Evolutionary conservation across 1,140 invertebrate genomes (phyloP).

Genomic region (Piezodorus guildinii): DNA sequence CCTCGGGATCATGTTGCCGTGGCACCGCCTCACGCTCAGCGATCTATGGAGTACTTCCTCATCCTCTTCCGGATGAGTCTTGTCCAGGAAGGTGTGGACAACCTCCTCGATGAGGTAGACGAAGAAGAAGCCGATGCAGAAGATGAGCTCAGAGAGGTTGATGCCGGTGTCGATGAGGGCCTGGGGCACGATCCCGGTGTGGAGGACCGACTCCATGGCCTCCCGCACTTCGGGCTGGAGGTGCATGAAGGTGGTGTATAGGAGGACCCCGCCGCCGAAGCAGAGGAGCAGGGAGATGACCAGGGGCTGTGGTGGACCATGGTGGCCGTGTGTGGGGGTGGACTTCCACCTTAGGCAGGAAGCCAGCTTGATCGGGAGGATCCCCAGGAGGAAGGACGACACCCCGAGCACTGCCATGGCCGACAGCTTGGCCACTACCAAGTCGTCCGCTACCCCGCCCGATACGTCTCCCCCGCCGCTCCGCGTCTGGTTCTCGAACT

Average conservation of each 20-base stretch:
- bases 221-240: constrained; percentile 62
- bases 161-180: constrained; percentile 28
- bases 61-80: constrained; percentile 32
- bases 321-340: constrained; percentile 26
- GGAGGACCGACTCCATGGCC: constrained; percentile 36
- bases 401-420: constrained; percentile 55
- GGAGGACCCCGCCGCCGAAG: constrained; percentile 68
- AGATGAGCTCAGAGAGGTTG: constrained; percentile 51
- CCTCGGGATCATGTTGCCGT: constrained; percentile 29
- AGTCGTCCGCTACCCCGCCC: not conserved
- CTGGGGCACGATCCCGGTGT: constrained; percentile 32
- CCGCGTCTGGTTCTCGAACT: not conserved
- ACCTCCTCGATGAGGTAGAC: constrained; percentile 60
- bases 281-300: constrained; percentile 51
- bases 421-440: constrained; percentile 48
- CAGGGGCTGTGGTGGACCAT: constrained; percentile 34
- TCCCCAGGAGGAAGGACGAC: constrained; percentile 52
- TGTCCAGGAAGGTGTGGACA: constrained; percentile 46
- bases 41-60: constrained; percentile 43
- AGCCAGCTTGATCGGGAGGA: constrained; percentile 47
- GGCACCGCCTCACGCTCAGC: constrained; percentile 40
- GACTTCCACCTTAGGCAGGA: constrained; percentile 33
- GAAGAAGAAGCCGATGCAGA: constrained; percentile 58
- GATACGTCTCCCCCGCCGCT: too few relatives aligned
- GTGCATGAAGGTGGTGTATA: constrained; percentile 65